phyloP scores from a whole-genome alignment of 2,888 invertebrate species.

The Thalpophila matura region DNA sequence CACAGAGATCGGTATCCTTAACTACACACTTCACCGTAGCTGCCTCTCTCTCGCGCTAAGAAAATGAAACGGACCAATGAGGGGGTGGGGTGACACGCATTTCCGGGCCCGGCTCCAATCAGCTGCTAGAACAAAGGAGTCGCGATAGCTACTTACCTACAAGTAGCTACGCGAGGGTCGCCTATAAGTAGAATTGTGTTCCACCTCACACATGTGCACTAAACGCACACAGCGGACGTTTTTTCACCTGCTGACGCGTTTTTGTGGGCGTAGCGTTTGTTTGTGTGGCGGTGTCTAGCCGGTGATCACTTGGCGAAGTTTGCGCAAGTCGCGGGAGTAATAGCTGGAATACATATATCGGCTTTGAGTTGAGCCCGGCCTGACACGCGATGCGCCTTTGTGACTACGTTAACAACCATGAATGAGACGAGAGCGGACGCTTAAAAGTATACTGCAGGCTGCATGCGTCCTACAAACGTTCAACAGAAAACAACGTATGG shows the following conservation, averaged over 20 bases:
- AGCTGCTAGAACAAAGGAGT: slow-evolving; percentile 91
- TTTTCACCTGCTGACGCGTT: slow-evolving; percentile 84
- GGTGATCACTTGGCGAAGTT: slow-evolving; percentile 83
- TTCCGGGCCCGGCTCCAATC: slow-evolving; percentile 91
- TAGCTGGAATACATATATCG: slow-evolving; percentile 82
- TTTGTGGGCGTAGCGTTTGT: slow-evolving; percentile 82
- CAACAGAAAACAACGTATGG: background rate
- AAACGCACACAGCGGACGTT: slow-evolving; percentile 75
- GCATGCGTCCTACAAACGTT: slow-evolving; percentile 48
- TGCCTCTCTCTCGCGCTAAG: slow-evolving; percentile 90
- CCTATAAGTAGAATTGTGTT: slow-evolving; percentile 78
- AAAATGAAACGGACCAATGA: slow-evolving; percentile 91
- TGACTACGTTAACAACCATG: slow-evolving; percentile 73
- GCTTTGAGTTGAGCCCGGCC: slow-evolving; percentile 77
- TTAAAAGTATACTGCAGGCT: slow-evolving; percentile 65
- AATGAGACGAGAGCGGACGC: slow-evolving; percentile 67
- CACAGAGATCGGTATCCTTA: slow-evolving; percentile 87
- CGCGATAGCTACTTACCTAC: slow-evolving; percentile 90
- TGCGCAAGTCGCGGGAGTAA: slow-evolving; percentile 80
- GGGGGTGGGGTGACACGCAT: slow-evolving; percentile 91
- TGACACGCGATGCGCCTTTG: slow-evolving; percentile 72
- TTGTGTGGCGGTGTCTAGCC: slow-evolving; percentile 84
- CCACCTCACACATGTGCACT: slow-evolving; percentile 80
- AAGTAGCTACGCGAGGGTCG: slow-evolving; percentile 86
- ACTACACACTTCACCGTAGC: slow-evolving; percentile 86